Evolutionary conservation across 2,797 vertebrate genomes (phyloP).

Genomic region (Gymnoscopelus microlampas): DNA sequence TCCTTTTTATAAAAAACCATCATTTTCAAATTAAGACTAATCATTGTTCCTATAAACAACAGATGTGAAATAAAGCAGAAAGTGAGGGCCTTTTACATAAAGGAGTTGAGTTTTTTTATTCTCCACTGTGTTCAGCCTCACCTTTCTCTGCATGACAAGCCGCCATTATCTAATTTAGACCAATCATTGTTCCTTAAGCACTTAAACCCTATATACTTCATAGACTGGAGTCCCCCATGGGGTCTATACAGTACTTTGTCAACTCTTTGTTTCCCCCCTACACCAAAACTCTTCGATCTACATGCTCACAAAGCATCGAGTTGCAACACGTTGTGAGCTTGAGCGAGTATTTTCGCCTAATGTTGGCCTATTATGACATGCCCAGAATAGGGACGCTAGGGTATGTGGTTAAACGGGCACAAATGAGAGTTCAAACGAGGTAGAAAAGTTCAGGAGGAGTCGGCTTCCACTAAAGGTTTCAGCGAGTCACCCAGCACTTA

Average conservation of each 20-base stretch:
- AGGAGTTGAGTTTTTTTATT: slow-evolving; percentile 11
- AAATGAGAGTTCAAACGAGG: slow-evolving; percentile 21
- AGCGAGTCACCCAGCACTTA: slow-evolving; percentile 45
- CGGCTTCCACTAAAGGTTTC: slow-evolving; percentile 48
- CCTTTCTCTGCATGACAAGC: slow-evolving; percentile 41
- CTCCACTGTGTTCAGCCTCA: slow-evolving; percentile 45
- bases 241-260: no score
- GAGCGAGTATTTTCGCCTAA: no score
- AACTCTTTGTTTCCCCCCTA: background rate
- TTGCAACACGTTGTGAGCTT: no score
- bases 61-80: slow-evolving; percentile 41
- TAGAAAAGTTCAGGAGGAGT: slow-evolving; percentile 25
- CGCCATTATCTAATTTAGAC: slow-evolving; percentile 54
- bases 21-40: slow-evolving; percentile 46
- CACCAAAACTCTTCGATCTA: no score
- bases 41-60: slow-evolving; percentile 35
- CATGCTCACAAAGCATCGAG: no score
- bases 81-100: slow-evolving; percentile 15
- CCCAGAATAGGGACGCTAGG: no score
- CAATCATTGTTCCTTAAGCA: slow-evolving; percentile 34
- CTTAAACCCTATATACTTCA: no score
- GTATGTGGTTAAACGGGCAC: slow-evolving; percentile 18
- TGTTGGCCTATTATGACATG: no score
- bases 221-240: no score
- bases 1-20: slow-evolving; percentile 29